These are phyloP conservation scores for Phaedon cochleariae DNA, from an alignment of 2,888 invertebrate genomes.

Conservation along the genomic window DNA sequence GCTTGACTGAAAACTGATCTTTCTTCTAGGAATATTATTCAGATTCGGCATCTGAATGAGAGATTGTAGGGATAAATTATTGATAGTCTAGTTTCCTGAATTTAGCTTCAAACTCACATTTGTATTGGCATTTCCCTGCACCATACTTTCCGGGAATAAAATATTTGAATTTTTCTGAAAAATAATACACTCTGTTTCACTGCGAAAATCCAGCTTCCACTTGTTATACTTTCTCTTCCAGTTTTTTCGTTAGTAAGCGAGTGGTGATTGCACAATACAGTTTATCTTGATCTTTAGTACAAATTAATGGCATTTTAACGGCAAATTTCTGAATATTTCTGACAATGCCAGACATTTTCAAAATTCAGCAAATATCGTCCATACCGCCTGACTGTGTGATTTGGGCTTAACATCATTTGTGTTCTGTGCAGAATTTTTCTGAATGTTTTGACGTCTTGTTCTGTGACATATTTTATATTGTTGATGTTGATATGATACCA, in stretches of 20 bases:
- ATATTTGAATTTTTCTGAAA: background rate
- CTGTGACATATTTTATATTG: no score
- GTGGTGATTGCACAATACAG: constrained; percentile 5
- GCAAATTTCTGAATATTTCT: background rate
- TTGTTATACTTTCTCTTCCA: background rate
- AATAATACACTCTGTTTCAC: background rate
- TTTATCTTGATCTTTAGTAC: constrained; percentile 8
- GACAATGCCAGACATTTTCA: background rate
- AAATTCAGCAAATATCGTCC: background rate
- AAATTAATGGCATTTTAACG: constrained; percentile 9
- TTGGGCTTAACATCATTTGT: background rate
- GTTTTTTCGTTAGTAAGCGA: background rate
- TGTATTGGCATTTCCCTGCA: background rate
- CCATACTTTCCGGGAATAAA: background rate
- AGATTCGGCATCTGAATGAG: no score
- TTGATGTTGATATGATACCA: no score
- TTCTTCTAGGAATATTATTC: no score
- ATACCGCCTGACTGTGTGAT: background rate
- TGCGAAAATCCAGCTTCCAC: background rate
- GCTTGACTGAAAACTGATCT: no score
- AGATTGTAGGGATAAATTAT: no score
- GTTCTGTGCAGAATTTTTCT: background rate
- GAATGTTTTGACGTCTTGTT: no score
- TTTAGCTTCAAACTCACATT: background rate
- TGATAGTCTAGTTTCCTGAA: no score